phyloP scores from a whole-genome alignment of 1,140 invertebrate genomes.

The Matsumurasca onukii region DNA sequence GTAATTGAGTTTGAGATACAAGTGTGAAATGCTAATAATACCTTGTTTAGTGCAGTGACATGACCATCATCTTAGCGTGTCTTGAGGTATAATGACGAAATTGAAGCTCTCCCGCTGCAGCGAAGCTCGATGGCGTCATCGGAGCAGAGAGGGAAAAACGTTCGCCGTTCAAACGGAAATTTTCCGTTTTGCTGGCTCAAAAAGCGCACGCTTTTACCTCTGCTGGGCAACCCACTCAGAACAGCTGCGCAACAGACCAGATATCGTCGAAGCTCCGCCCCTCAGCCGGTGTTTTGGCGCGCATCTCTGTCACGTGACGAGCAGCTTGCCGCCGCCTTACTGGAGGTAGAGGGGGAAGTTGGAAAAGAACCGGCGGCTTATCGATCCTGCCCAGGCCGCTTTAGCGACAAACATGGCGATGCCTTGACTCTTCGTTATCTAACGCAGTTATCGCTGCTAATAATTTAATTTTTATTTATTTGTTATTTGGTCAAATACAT shows the following conservation, averaged over 20 bases:
- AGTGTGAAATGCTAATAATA: no score
- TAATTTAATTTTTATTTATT: no score
- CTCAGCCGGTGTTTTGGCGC: background rate
- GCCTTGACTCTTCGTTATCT: no score
- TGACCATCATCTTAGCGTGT: no score
- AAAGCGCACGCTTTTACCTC: background rate
- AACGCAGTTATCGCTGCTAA: no score
- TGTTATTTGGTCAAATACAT: no score
- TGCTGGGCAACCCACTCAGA: background rate
- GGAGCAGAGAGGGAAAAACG: background rate
- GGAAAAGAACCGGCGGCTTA: no score
- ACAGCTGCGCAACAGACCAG: background rate
- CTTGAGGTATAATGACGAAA: background rate
- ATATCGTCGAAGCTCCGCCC: background rate
- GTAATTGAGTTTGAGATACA: no score
- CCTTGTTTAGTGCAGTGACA: no score
- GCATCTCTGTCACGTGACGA: background rate
- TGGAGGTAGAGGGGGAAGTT: background rate
- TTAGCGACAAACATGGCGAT: no score
- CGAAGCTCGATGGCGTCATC: constrained; percentile 17
- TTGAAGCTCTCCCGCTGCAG: constrained; percentile 3
- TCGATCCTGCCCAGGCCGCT: no score
- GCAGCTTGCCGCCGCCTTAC: background rate
- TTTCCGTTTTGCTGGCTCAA: constrained; percentile 16
- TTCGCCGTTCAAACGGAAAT: constrained; percentile 11